Evolutionary conservation across 2,888 invertebrate genomes (phyloP).

Genomic region (Lepidocyrtoides sp.): DNA sequence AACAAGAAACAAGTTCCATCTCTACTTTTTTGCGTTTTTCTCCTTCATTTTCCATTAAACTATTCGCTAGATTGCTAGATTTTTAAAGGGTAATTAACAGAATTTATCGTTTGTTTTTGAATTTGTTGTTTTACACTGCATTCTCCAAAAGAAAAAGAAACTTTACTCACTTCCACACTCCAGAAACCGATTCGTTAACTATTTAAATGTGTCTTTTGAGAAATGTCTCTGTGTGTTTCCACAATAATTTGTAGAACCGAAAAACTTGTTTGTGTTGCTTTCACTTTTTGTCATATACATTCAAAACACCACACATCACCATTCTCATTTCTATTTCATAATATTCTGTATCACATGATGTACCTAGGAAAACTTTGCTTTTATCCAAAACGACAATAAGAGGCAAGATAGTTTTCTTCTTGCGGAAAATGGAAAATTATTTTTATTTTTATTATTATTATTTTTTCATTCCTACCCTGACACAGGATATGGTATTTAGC

Average conservation of each 20-base stretch:
- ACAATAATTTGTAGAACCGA: neutral
- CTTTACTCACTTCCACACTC: neutral
- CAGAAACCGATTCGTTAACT: constrained; percentile 23
- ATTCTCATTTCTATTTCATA: constrained; percentile 34
- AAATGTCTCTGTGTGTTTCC: constrained; percentile 13
- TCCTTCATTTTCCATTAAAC: neutral
- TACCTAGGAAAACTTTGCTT: constrained; percentile 15
- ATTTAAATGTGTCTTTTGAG: constrained; percentile 35
- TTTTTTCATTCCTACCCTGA: too few relatives aligned
- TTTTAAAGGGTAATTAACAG: constrained; percentile 37
- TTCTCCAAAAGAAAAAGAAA: too few relatives aligned
- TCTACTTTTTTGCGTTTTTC: neutral
- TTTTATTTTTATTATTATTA: too few relatives aligned
- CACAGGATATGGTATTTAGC: too few relatives aligned
- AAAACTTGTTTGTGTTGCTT: too few relatives aligned
- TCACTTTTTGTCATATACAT: neutral
- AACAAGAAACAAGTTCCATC: neutral
- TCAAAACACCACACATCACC: neutral
- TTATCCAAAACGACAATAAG: neutral
- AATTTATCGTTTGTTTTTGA: constrained; percentile 32
- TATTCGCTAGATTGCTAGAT: too few relatives aligned
- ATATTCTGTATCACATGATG: too few relatives aligned
- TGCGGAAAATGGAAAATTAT: neutral
- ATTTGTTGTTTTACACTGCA: neutral
- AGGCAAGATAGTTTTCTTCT: neutral